A percentile compares a stretch with the other conserved stretches of the same genome.
These are phyloP conservation scores for Nibea coibor DNA, from an alignment of 2,113 vertebrate genomes.

Conservation along the genomic window DNA sequence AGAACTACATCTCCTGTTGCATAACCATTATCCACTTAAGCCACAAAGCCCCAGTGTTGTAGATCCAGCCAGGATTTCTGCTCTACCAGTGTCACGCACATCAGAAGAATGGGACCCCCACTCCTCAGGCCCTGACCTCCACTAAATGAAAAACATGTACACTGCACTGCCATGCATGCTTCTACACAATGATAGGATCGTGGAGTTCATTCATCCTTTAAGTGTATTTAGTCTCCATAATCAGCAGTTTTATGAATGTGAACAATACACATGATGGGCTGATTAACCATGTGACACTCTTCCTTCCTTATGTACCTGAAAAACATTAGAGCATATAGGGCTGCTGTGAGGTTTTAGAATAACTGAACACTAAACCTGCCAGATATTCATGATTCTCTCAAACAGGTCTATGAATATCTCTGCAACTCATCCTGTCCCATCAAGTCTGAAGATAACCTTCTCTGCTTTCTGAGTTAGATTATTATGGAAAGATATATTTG, in stretches of 20 bases:
- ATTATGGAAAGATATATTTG: too few relatives aligned
- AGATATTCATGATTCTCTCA: too few relatives aligned
- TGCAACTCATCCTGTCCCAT: too few relatives aligned
- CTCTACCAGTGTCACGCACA: background rate
- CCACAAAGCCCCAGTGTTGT: background rate
- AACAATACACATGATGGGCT: background rate
- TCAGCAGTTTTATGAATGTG: background rate
- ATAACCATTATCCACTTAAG: background rate
- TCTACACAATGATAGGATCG: background rate
- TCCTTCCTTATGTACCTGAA: background rate
- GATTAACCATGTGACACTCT: background rate
- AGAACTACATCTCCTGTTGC: background rate
- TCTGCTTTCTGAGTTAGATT: too few relatives aligned
- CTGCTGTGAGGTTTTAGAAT: background rate
- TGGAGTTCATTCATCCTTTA: background rate
- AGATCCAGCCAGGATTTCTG: background rate
- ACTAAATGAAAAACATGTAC: background rate
- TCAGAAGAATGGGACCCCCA: background rate
- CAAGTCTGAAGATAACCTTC: too few relatives aligned
- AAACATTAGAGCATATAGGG: background rate
- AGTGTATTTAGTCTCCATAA: slow-evolving; percentile 1
- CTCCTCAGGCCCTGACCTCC: background rate
- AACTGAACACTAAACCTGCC: too few relatives aligned
- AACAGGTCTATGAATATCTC: too few relatives aligned
- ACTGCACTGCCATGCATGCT: background rate